Evolutionary conservation across 2,113 vertebrate genomes (phyloP), one percentile per base, ranked within the genome.

Genomic region (Oryzias javanicus): DNA sequence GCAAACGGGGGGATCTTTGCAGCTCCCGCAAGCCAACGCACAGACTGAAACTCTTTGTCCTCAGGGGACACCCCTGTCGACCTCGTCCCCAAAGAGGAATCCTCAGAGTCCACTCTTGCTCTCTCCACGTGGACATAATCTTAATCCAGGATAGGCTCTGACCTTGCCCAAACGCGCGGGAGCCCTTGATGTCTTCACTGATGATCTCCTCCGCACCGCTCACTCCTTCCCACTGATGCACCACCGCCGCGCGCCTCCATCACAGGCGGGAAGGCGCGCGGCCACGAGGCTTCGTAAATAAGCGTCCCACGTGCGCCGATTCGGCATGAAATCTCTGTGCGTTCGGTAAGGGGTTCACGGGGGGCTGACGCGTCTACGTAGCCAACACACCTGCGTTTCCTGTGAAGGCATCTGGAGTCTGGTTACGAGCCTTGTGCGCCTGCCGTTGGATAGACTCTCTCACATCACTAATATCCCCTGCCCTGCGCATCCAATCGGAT

Each of bases 381-480:
- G 46, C n/a, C 42, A 1, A 51, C 61, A 45, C 53, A 64, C 55
- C 44, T 6, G 62, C 40, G 67, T 54, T 55, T 61, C 49, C 76
- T 81, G 81, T 81, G 17, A 71, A 81, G 83, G 83, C 72, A 87
- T 85, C 79, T 80, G 75, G 69, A 82, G 72, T 71, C 72, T 59
- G 44, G 65, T 67, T 65, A 80, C 49, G 66, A 79, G 72, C 64
- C 60, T 15, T 64, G 74, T 58, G 74, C 49, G 54, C 68, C 47
- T 67, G 74, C 61, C 2, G 63, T 49, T 67, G 64, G 76, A 76
- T 61, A 81, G 64, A 70, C 64, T 27, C 67, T 59, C 67, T 19
- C 42, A 55, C 74, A 55, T 76, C 76, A 56, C 42, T 64, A 25
- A 17, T 64, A 64, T 58, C 60, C 55, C 40, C 40, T 67, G 57